Percentiles rank a stretch among this genome's conserved stretches.
These are phyloP conservation scores for Hipposideros armiger DNA, from an alignment of 2,113 vertebrate species.

Conservation along the genomic window DNA sequence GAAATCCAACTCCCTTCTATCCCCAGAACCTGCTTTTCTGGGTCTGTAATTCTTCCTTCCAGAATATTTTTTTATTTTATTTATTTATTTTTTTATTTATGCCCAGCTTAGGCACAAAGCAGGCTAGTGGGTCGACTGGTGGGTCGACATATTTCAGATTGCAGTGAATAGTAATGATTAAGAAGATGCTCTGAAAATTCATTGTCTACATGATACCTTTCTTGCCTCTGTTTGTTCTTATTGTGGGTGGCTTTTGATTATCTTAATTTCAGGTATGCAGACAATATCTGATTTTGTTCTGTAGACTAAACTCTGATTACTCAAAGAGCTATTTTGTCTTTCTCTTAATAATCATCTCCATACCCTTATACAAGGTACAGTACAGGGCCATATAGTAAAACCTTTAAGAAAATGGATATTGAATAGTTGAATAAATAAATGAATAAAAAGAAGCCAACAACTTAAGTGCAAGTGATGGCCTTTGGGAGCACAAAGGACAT, in stretches of 20 bases:
- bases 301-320: not conserved
- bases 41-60: constrained; percentile 14
- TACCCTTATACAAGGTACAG: not conserved
- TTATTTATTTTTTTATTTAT: not conserved
- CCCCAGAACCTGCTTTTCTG: not conserved
- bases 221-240: not conserved
- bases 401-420: not conserved
- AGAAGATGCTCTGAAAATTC: not conserved
- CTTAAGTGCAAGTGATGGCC: not conserved
- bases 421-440: not conserved
- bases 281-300: not conserved
- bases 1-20: not conserved
- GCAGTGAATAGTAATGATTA: not conserved
- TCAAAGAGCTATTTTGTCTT: not conserved
- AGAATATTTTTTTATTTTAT: not conserved
- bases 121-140: not conserved
- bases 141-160: not conserved
- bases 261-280: not conserved
- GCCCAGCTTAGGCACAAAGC: not conserved
- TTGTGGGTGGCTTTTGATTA: not conserved
- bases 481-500: not conserved
- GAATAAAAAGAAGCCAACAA: not conserved
- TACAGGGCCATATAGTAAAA: not conserved
- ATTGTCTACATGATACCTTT: not conserved
- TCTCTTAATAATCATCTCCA: not conserved